Conservation (phyloP, 1,140 invertebrate species). For the Drosophila lini region DNA sequence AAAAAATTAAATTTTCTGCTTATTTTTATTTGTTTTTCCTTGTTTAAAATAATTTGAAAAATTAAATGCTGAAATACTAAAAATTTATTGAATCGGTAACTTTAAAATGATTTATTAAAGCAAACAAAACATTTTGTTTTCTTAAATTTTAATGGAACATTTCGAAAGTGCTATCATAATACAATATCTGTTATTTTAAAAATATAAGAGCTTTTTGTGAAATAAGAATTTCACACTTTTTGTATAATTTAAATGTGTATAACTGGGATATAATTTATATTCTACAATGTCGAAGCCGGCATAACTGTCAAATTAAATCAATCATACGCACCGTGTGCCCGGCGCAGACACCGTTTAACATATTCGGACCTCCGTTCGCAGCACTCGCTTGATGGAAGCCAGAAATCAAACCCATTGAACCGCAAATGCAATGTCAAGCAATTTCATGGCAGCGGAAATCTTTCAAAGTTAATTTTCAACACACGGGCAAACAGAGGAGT, state of each 20-base stretch:
- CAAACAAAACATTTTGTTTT: background rate
- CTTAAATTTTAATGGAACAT: background rate
- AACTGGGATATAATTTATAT: no score
- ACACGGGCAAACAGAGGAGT: constrained; percentile 47
- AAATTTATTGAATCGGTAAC: background rate
- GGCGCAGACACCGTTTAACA: constrained; percentile 36
- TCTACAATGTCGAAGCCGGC: no score
- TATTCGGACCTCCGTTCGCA: constrained; percentile 7
- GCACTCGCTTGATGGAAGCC: background rate
- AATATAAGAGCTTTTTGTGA: no score
- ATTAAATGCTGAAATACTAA: background rate
- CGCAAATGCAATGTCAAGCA: constrained; percentile 74
- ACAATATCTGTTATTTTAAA: no score
- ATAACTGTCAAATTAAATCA: constrained; percentile 47
- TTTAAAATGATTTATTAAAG: background rate
- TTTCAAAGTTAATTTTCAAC: constrained; percentile 81
- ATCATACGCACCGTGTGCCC: constrained; percentile 63
- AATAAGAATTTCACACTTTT: background rate
- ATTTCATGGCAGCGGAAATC: constrained; percentile 70
- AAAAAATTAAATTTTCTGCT: background rate
- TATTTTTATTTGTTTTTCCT: background rate
- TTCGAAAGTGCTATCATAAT: background rate
- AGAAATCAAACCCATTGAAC: constrained; percentile 58
- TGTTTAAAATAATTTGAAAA: background rate
- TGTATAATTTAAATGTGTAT: background rate